Base-by-base conservation (phyloP, 37 sponge, comb jelly and placozoan genomes). In the Crambe crambe region DNA sequence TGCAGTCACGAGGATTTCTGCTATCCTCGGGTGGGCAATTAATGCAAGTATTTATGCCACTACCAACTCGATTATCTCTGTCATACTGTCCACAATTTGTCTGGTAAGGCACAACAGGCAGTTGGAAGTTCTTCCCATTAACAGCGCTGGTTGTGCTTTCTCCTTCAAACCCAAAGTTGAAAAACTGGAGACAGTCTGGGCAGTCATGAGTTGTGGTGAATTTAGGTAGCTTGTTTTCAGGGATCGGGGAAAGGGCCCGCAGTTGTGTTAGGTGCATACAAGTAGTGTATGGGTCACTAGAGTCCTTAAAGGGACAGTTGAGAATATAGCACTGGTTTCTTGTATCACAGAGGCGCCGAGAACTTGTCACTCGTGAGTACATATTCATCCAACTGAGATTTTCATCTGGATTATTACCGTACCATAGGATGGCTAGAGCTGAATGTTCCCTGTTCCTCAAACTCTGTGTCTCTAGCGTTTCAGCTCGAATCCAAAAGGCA, bases 261-360 rank as follows among this genome's bases (percentile, higher is more conserved):
- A 92, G 47, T 9, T 73, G 10, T 20, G 73, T 39, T 2, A 84
- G 73, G 31, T 88, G 85, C 0, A 85, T 56, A 70, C 93, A 92
- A 3, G 35, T 65, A 2, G 2, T 29, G 66, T 65, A 65, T 65
- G 31, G 2, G 51, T 23, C 51, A 37, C 34, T 56, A 58, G 58
- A 86, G 10, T 73, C 40, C 60, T 74, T 37, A 38, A 91, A 91
- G 17, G 92, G 92, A 57, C 92, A 91, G 62, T 91, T 91, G 51
- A 83, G 71, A 44, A 80, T 88, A 51, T 23, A 26, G 41, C 92
- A 91, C 34, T 27, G 39, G 35, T 44, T 42, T 23, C 8, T 18
- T 0, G 29, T 0, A 1, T 27, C 58, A 51, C 86, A 85, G 6
- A 63, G 18, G 25, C 15, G 25, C 4, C 15, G n/a, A 23, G 63